These are phyloP conservation scores for Cirrhinus molitorella DNA, from an alignment of 2,797 vertebrate species.

Conservation along the genomic window DNA sequence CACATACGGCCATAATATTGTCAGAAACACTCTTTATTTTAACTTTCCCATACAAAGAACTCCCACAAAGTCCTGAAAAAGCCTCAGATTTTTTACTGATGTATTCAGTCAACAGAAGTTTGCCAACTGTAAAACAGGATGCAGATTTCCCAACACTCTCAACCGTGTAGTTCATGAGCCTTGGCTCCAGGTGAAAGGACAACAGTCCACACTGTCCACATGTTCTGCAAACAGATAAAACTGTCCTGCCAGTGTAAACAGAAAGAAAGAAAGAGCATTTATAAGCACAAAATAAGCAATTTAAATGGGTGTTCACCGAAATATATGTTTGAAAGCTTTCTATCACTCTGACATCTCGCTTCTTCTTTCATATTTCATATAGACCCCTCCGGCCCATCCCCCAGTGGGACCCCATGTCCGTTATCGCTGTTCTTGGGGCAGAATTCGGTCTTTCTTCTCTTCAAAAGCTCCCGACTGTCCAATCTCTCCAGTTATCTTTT, in stretches of 20 bases:
- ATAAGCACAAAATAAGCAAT: slow-evolving; percentile 32
- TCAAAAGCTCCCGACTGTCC: slow-evolving; percentile 59
- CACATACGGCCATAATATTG: background rate
- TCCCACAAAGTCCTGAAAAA: background rate
- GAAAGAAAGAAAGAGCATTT: background rate
- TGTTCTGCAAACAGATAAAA: slow-evolving; percentile 56
- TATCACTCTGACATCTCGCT: slow-evolving; percentile 23
- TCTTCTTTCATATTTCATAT: slow-evolving; percentile 42
- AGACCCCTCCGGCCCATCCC: slow-evolving; percentile 7
- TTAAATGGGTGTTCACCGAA: slow-evolving; percentile 58
- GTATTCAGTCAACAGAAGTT: slow-evolving; percentile 3
- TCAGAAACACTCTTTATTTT: background rate
- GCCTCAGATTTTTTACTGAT: slow-evolving; percentile 1
- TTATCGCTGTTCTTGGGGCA: slow-evolving; percentile 57
- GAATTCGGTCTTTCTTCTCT: slow-evolving; percentile 58
- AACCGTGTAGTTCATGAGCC: slow-evolving; percentile 49
- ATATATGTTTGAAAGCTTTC: slow-evolving; percentile 16
- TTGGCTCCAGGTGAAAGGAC: slow-evolving; percentile 50
- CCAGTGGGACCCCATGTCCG: slow-evolving; percentile 42
- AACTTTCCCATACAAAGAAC: background rate
- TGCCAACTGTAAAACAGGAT: slow-evolving; percentile 2
- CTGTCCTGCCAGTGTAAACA: slow-evolving; percentile 18
- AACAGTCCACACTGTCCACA: slow-evolving; percentile 54
- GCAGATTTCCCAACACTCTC: slow-evolving; percentile 5
- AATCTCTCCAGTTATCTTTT: slow-evolving; percentile 61